Conservation (phyloP, 2,797 vertebrate genomes). For the Erethizon dorsatum region DNA sequence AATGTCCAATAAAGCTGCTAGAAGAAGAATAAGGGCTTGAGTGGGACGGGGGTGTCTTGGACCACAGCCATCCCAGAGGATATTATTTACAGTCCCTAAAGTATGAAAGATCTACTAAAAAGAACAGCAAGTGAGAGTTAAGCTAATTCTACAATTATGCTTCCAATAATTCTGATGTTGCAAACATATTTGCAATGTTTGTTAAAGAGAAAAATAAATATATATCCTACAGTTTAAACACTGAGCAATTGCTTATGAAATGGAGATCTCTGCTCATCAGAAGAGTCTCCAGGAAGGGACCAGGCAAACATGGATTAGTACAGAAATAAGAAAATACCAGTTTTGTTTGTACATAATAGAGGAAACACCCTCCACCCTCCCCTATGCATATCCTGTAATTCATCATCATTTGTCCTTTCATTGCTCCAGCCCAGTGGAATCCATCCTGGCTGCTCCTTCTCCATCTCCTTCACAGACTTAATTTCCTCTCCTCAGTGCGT, state of each 20-base stretch:
- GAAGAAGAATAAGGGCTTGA: neutral
- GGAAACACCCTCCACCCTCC: neutral
- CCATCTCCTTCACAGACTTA: neutral
- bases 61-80: neutral
- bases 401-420: neutral
- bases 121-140: neutral
- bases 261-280: slow-evolving; percentile 5
- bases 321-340: neutral
- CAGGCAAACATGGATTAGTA: neutral
- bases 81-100: neutral
- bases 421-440: neutral
- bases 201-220: slow-evolving; percentile 18
- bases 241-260: neutral
- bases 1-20: neutral
- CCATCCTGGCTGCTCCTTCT: neutral
- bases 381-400: neutral
- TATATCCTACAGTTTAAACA: neutral
- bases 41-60: neutral
- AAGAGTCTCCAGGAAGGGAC: neutral
- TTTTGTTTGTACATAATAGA: neutral
- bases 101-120: neutral
- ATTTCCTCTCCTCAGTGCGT: neutral
- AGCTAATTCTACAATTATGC: neutral
- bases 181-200: slow-evolving; percentile 7
- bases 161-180: neutral